Percentiles rank a stretch among this genome's conserved stretches.
Evolutionary conservation across 2,888 invertebrate species (phyloP).

Genomic region (Dicranocentrus wangi): DNA sequence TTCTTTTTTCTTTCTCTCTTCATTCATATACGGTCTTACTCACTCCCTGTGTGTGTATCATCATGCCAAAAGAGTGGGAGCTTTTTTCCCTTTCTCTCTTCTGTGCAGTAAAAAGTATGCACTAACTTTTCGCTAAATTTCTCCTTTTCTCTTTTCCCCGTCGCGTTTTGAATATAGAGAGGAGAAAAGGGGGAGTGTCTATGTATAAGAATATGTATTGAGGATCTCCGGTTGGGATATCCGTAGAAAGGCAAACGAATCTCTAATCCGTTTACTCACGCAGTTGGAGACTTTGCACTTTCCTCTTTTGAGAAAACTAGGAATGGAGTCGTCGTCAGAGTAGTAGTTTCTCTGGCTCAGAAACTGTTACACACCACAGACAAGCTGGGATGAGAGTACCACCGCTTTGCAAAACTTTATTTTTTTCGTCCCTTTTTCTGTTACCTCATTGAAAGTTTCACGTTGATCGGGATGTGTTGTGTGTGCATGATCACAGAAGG

Average conservation of each 20-base stretch:
- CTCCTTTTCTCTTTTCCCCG: conserved; percentile 4
- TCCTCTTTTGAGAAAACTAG: conserved; percentile 21
- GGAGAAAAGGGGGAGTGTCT: background rate
- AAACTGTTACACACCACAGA: conserved; percentile 3
- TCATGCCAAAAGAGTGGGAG: conserved; percentile 6
- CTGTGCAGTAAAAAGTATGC: conserved; percentile 23
- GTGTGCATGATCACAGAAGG: conserved; percentile 1
- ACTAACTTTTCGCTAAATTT: conserved; percentile 22
- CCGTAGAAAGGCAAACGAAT: conserved; percentile 64
- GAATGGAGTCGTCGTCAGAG: background rate
- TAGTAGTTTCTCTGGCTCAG: background rate
- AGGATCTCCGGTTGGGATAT: conserved; percentile 67
- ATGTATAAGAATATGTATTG: conserved; percentile 29
- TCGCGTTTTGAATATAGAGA: background rate
- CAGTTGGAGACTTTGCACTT: conserved; percentile 54
- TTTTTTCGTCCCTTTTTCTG: no score
- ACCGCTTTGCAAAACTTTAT: conserved; percentile 5
- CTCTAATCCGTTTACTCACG: conserved; percentile 65
- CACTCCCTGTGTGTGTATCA: conserved; percentile 29
- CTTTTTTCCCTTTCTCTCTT: background rate
- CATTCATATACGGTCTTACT: background rate
- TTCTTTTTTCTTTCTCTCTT: background rate
- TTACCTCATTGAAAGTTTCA: conserved; percentile 2
- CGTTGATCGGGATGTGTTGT: no score
- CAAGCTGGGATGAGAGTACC: no score